Evolutionary conservation across 1,140 invertebrate species (phyloP), one percentile per base, ranked within the genome.

Genomic region (Zophobas atratus): DNA sequence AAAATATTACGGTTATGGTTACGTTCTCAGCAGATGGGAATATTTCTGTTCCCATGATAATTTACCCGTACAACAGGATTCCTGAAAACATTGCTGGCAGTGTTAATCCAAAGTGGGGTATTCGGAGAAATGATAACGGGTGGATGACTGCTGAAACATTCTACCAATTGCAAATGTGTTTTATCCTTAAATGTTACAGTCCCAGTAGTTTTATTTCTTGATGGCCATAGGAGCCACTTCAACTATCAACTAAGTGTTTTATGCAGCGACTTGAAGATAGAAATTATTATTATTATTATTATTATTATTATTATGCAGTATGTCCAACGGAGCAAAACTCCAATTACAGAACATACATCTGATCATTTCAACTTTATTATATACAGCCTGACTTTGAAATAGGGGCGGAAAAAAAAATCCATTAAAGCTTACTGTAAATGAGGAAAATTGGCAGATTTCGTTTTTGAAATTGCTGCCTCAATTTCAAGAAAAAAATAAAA

Each of bases 101-200:
- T 55, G 60, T 85, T 8, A 84, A 85, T 70, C n/a, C 60, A 39
- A 76, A 80, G 53, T 87, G 86, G 84, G 81, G 76, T 8, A 73
- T 87, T 6, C 83, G 83, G 39, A 74, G 77, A 41, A 81, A 78
- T 57, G 83, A 86, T n/a, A 82, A 56, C 32, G 85, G 85, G 0
- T 87, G 85, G 85, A 87, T 87, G 84, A 86, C 80, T 1, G 35
- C 73, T 4, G 83, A 86, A 77, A 48, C 80, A 5, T 86, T 86
- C 78, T 84, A 75, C 75, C 83, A 84, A 81, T 85, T 48, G 73
- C 78, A 46, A 86, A 86, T 74, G 39, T 80, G 3, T 84, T 87
- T 55, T 33, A 84, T 53, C 79, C 81, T 73, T 53, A 43, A 77
- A 82, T 20, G 82, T 81, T 77, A 32, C 57, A 75, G 82, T 83